phyloP scores from a whole-genome alignment of 1,140 invertebrate species.

The Pseudobourletiella spinata region DNA sequence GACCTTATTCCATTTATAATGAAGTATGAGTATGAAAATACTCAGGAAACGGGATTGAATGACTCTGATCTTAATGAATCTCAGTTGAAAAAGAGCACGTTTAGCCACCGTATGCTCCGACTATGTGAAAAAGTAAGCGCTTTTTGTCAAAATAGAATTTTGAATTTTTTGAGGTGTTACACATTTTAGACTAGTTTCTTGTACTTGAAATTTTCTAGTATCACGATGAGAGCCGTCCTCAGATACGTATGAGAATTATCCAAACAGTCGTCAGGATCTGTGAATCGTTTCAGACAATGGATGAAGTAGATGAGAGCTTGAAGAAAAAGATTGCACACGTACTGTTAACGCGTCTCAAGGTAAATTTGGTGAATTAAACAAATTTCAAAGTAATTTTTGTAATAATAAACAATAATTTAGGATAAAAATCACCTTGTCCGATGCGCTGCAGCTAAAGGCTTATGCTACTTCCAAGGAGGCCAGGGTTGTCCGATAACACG shows the following conservation, averaged over 20 bases:
- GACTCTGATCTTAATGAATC: too few relatives aligned
- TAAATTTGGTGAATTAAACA: background rate
- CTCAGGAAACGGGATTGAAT: background rate
- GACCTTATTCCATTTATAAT: background rate
- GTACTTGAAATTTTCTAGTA: background rate
- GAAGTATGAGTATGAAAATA: background rate
- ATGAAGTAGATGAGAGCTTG: background rate
- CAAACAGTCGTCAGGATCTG: conserved; percentile 1
- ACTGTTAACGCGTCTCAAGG: background rate
- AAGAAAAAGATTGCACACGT: background rate
- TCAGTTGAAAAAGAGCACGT: too few relatives aligned
- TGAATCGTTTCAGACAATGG: background rate
- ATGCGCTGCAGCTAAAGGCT: background rate
- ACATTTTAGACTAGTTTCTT: too few relatives aligned
- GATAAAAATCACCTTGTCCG: background rate
- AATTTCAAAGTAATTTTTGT: background rate
- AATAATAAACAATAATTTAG: background rate
- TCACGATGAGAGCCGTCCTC: background rate
- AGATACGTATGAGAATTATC: background rate
- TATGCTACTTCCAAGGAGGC: conserved; percentile 4
- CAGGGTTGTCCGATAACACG: background rate
- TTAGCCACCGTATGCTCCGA: background rate
- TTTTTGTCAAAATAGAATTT: too few relatives aligned
- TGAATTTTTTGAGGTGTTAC: too few relatives aligned
- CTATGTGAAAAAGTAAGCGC: conserved; percentile 10